Evolutionary conservation across 2,113 vertebrate species (phyloP), one percentile per base, ranked within the genome.

Genomic region (Proterorhinus semilunaris): DNA sequence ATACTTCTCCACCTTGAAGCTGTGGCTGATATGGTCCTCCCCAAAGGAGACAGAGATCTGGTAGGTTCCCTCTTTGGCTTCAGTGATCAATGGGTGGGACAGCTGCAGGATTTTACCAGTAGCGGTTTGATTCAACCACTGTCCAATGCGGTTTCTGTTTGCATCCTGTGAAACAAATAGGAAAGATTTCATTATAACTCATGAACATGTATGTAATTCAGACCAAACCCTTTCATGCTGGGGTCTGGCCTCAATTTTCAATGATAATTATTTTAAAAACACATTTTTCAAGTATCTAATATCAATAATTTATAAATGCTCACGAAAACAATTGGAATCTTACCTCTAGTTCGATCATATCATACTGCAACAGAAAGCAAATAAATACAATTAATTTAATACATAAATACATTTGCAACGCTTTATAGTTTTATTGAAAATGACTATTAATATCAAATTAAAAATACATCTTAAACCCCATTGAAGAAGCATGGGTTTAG

Each of bases 1-100:
- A 57, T 91, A 89, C 54, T 92, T 90, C 65, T 90, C 86, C 21
- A 92, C 92, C 4, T 77, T 86, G 73, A 92, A 93, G 8, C 0
- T 2, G 6, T 92, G 80, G n/a, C 8, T 0, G 10, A n/a, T 12
- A 17, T 55, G 44, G 0, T 3, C 1, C 2, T 53, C 64, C 4
- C 51, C 81, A 15, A 44, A 45, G 0, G 42, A 6, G 49, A 85
- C 86, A 15, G 6, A 45, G 12, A 92, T 6, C 0, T 3, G 10
- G 70, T 92, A 93, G 0, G 0, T 0, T 63, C 92, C 92, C 65
- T 88, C 66, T 17, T 53, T 71, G 7, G 89, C 87, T 49, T 93
- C 90, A 44, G 91, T 73, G 72, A 87, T 91, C 75, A 93, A 53
- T 1, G 76, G 6, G 72, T 91, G 73, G 6, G 84, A 90, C 48